Conservation (phyloP, 1,140 invertebrate genomes). For the Plutomurus gul region DNA sequence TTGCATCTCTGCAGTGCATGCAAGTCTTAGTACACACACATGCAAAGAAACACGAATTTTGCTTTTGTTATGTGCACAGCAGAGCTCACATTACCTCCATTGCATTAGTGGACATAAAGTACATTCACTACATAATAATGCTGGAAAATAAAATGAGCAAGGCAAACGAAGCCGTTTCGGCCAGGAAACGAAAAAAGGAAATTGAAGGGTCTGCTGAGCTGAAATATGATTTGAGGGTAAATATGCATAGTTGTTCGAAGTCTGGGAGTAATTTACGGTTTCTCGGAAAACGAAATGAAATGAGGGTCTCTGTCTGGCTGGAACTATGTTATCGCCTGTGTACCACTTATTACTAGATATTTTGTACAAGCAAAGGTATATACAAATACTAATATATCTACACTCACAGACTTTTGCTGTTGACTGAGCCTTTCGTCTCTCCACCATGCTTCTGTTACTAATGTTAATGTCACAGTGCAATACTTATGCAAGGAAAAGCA, state of each 20-base stretch:
- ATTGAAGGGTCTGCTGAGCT: slow-evolving; percentile 42
- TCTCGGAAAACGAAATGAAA: slow-evolving; percentile 41
- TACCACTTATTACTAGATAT: slow-evolving; percentile 12
- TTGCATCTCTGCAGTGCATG: too few relatives aligned
- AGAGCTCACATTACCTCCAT: background rate
- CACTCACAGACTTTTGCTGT: background rate
- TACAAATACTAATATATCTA: too few relatives aligned
- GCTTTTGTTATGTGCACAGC: background rate
- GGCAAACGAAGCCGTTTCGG: slow-evolving; percentile 14
- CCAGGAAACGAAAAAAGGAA: slow-evolving; percentile 39
- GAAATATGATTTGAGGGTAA: slow-evolving; percentile 47
- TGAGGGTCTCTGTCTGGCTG: slow-evolving; percentile 5
- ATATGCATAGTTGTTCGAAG: slow-evolving; percentile 40
- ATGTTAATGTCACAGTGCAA: background rate
- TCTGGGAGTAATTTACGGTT: slow-evolving; percentile 44
- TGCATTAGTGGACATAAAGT: background rate
- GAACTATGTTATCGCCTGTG: slow-evolving; percentile 18
- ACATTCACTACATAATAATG: background rate
- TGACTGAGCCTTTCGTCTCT: background rate
- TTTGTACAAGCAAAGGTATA: background rate
- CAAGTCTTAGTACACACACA: too few relatives aligned
- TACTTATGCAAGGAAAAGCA: slow-evolving; percentile 12
- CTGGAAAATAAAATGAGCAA: background rate
- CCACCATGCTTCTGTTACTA: background rate
- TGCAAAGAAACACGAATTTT: background rate